These are phyloP conservation scores for Myotis pilosus DNA, from an alignment of 2,797 vertebrate species.

Conservation along the genomic window DNA sequence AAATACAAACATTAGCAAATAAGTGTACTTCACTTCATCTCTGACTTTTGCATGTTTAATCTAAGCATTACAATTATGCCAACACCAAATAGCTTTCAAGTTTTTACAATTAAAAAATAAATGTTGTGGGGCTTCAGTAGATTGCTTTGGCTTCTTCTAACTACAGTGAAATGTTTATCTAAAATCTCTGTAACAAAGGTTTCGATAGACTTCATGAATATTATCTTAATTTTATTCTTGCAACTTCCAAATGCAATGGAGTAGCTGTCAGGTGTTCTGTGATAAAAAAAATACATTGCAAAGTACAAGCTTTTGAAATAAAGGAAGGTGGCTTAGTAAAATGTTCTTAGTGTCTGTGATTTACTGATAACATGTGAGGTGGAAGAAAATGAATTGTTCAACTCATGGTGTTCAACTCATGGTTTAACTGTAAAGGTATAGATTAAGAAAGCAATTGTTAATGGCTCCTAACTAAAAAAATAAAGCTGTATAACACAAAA, in stretches of 20 bases:
- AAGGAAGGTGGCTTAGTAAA: slow-evolving; percentile 21
- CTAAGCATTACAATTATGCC: neutral
- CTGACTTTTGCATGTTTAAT: neutral
- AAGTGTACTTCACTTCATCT: neutral
- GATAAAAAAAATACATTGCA: slow-evolving; percentile 23
- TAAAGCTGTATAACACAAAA: neutral
- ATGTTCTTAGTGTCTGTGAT: neutral
- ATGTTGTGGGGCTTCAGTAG: neutral
- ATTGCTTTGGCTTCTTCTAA: neutral
- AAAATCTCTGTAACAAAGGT: slow-evolving; percentile 40
- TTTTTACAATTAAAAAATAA: slow-evolving; percentile 43
- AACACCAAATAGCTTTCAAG: slow-evolving; percentile 31
- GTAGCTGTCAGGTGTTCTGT: neutral
- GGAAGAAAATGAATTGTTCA: slow-evolving; percentile 27
- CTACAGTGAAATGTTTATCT: slow-evolving; percentile 40
- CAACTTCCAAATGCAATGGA: neutral
- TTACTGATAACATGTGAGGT: neutral
- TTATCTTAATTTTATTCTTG: slow-evolving; percentile 67
- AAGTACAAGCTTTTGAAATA: slow-evolving; percentile 44
- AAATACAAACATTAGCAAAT: neutral
- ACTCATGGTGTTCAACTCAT: neutral
- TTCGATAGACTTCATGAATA: slow-evolving; percentile 47
- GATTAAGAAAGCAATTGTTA: neutral
- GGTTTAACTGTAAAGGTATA: neutral
- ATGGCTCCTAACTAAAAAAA: neutral